Conservation (phyloP, 2,797 vertebrate genomes). For the Pantherophis alleghaniensis region DNA sequence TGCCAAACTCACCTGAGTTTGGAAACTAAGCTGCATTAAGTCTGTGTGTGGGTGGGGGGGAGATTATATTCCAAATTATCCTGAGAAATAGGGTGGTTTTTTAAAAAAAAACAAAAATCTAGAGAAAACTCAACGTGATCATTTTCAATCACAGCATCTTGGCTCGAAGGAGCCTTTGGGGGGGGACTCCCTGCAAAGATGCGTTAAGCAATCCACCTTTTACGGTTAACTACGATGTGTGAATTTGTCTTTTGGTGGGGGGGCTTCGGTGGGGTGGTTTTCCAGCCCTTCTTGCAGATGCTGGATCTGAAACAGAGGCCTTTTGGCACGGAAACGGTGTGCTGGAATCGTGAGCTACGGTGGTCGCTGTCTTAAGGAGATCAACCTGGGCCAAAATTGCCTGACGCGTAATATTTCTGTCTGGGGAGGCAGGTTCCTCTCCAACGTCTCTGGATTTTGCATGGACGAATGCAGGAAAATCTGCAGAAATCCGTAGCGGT, state of each 20-base stretch:
- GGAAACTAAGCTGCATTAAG: background rate
- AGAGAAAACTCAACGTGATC: background rate
- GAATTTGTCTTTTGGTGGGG: background rate
- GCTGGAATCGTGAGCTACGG: accelerated
- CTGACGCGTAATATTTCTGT: background rate
- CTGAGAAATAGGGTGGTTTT: background rate
- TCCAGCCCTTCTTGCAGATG: background rate
- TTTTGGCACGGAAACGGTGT: background rate
- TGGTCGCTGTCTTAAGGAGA: background rate
- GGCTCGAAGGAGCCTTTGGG: background rate
- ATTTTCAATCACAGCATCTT: background rate
- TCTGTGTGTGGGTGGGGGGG: background rate
- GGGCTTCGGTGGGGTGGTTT: background rate
- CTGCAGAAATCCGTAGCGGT: background rate
- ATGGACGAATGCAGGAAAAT: background rate
- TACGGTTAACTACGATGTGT: background rate
- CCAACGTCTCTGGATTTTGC: background rate
- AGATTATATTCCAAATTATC: background rate
- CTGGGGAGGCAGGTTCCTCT: background rate
- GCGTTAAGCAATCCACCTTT: background rate
- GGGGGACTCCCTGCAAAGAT: background rate
- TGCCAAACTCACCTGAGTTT: background rate
- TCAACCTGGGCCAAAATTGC: background rate
- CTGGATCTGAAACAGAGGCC: background rate
- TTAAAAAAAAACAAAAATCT: background rate